These are phyloP conservation scores for Cathartes aura DNA, from an alignment of 2,113 vertebrate genomes.

Conservation along the genomic window DNA sequence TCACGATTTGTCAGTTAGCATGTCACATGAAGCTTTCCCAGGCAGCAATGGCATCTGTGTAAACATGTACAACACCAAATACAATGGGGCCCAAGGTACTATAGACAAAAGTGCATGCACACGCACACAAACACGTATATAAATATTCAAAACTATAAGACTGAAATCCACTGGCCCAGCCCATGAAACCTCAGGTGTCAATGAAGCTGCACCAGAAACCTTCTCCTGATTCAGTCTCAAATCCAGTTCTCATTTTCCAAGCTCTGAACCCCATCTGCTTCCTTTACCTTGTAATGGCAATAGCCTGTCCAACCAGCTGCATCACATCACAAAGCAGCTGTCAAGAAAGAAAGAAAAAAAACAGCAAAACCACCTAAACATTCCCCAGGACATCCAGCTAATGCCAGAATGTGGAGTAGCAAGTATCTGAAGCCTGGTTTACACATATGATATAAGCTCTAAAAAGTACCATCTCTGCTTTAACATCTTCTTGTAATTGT, in stretches of 20 bases:
- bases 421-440: not conserved
- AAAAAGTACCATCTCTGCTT: not conserved
- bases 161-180: not conserved
- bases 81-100: rapidly evolving
- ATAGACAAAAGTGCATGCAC: not conserved
- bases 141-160: not conserved
- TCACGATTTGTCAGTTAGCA: not conserved
- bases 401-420: not conserved
- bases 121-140: rapidly evolving
- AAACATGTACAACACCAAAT: not conserved
- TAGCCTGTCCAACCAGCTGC: not conserved
- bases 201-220: not conserved
- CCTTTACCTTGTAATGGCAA: not conserved
- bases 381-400: not conserved
- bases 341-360: not conserved
- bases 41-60: not conserved
- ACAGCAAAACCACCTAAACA: not conserved
- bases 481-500: not conserved
- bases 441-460: not conserved
- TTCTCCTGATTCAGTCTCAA: not conserved
- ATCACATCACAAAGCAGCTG: not conserved
- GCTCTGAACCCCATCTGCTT: not conserved
- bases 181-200: not conserved
- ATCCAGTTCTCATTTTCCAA: not conserved
- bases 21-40: not conserved